Evolutionary conservation across 1,140 invertebrate species (phyloP).

Genomic region (Halesus radiatus): DNA sequence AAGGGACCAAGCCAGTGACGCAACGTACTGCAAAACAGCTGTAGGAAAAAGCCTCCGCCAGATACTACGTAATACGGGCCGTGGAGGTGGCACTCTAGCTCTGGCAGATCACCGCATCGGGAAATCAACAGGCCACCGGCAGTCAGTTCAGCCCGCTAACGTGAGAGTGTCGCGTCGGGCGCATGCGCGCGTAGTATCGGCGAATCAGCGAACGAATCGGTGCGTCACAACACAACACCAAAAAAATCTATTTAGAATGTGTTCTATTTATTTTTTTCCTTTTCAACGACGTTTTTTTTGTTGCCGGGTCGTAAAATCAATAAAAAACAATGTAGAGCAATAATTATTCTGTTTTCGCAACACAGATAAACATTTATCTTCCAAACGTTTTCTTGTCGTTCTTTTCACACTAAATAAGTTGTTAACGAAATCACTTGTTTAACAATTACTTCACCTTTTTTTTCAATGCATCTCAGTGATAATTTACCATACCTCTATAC

Average conservation of each 20-base stretch:
- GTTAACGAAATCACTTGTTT: too few relatives aligned
- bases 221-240: not conserved
- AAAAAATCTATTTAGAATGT: not conserved
- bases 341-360: too few relatives aligned
- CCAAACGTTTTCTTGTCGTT: too few relatives aligned
- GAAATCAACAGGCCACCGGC: not conserved
- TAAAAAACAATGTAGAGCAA: too few relatives aligned
- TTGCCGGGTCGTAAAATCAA: too few relatives aligned
- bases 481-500: too few relatives aligned
- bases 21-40: not conserved
- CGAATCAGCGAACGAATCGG: slow-evolving; percentile 20
- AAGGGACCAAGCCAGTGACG: too few relatives aligned
- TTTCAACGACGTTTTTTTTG: too few relatives aligned
- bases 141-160: not conserved
- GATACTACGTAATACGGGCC: not conserved
- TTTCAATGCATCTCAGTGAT: too few relatives aligned
- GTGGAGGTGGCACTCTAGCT: not conserved
- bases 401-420: too few relatives aligned
- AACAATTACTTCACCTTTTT: too few relatives aligned
- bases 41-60: not conserved
- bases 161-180: slow-evolving; percentile 34
- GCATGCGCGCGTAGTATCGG: slow-evolving; percentile 14
- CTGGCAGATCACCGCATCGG: not conserved
- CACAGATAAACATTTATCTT: not conserved
- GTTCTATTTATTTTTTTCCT: too few relatives aligned